Evolutionary conservation across 1,140 invertebrate genomes (phyloP), one percentile per base, ranked within the genome.

Genomic region (Cepaea nemoralis): DNA sequence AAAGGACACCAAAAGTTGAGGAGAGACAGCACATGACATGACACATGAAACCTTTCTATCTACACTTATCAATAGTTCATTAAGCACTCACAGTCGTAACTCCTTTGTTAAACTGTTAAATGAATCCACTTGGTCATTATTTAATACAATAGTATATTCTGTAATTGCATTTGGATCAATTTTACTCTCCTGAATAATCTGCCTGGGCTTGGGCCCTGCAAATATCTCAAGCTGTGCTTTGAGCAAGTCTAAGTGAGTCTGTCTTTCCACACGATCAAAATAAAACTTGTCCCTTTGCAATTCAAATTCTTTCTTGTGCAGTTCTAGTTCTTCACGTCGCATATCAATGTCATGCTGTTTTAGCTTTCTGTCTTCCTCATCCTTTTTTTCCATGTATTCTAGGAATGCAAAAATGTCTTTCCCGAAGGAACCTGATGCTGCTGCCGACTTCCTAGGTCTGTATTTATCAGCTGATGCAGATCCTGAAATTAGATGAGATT

Each of bases 281-380:
- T 80, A 67, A 80, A 80, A 80, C 31, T 31, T 48, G 10, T 73
- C 45, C 24, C 33, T 70, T 63, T 71, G 67, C 2, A 80, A 24
- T n/a, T 80, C 78, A 16, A 80, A 24, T 55, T 80, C 78, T 59
- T 59, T 70, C 31, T 80, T 80, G 31, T 73, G 78, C 42, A 80
- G 45, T 48, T 71, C 69, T 33, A 80, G 37, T 59, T 80, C 78
- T 39, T 73, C 69, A 2, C 48, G 42, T 1, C 67, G 40, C 1
- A 80, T 27, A 6, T 80, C 78, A 27, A 80, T 22, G 2, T 80
- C 78, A 35, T 16, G 27, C 27, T 71, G 69, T 16, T 48, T 12
- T 37, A 80, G 19, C 31, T 73, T 70, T 42, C 78, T 3, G 6
- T 80, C 78, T 12, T 80, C 0, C 19, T 80, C 78, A 73, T 80